Evolutionary conservation across 2,113 vertebrate genomes (phyloP).

Genomic region (Phainopepla nitens): DNA sequence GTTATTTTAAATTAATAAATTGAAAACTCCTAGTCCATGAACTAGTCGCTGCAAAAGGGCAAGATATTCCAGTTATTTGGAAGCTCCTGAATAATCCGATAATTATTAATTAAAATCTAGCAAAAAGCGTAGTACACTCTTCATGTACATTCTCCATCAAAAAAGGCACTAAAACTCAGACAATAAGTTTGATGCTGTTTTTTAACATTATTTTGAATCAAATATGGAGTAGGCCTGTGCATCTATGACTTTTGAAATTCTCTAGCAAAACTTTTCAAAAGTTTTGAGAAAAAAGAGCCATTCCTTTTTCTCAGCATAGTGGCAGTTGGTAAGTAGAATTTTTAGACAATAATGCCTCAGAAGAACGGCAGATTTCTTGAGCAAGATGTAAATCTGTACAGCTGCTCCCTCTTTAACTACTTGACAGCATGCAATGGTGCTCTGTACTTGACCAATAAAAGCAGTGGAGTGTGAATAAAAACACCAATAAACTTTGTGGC

Average conservation of each 20-base stretch:
- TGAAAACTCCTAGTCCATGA: background rate
- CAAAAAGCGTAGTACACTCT: background rate
- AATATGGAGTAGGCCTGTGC: background rate
- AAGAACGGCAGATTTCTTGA: background rate
- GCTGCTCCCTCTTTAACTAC: background rate
- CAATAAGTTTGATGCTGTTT: background rate
- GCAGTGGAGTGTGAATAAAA: background rate
- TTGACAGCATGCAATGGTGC: background rate
- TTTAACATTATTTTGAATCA: background rate
- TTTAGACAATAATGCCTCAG: background rate
- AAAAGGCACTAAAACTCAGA: background rate
- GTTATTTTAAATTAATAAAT: background rate
- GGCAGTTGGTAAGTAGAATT: background rate
- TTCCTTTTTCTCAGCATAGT: background rate
- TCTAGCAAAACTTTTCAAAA: background rate
- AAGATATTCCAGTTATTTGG: background rate
- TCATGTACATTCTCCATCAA: background rate
- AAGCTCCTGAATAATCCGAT: background rate
- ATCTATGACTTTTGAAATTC: background rate
- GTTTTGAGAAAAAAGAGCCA: background rate
- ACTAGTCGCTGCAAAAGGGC: background rate
- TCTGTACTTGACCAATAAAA: background rate
- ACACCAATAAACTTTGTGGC: background rate
- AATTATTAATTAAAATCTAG: background rate
- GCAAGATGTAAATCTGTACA: background rate